Evolutionary conservation across 2,888 invertebrate species (phyloP), one percentile per base, ranked within the genome.

Genomic region (Baronia brevicornis): DNA sequence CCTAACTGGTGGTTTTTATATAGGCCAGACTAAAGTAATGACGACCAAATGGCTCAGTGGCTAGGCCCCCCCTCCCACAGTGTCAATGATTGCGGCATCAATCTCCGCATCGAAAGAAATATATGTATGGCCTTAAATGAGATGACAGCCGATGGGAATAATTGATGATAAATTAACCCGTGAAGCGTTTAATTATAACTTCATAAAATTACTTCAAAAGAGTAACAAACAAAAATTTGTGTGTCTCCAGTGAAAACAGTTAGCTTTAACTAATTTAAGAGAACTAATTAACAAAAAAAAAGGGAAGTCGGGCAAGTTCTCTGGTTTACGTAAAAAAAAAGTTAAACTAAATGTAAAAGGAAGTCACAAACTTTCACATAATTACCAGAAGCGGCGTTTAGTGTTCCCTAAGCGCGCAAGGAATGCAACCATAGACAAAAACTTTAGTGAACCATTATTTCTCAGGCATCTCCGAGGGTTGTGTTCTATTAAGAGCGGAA

Each of bases 301-400:
- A n/a, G n/a, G n/a, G n/a, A n/a, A n/a, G n/a, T n/a, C n/a, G n/a
- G n/a, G n/a, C 5, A 5, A 17, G 17, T 17, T 5, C 6, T 25
- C 18, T 20, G 13, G 5, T 8, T 14, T 12, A 35, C 30, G 15
- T 34, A 37, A 42, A 46, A 45, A 37, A 39, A 33, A 24, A 23
- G 33, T 28, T 20, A 10, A 33, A 31, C 18, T 13, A 21, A 35
- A 43, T 37, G 33, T 27, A 9, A 34, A 36, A 44, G 58, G 59
- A 54, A 56, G 58, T 49, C 49, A 48, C 51, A 51, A 48, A 56
- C 38, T 48, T 48, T 45, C 51, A 47, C 45, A 38, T 56, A 53
- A 53, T 56, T 50, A 54, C 46, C 41, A 34, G 30, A 28, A 50
- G 43, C 42, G 39, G 41, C 42, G 46, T 49, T 48, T 41, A 46